Evolutionary conservation across 2,888 invertebrate genomes (phyloP).

Genomic region (Acanthosepion lycidas): DNA sequence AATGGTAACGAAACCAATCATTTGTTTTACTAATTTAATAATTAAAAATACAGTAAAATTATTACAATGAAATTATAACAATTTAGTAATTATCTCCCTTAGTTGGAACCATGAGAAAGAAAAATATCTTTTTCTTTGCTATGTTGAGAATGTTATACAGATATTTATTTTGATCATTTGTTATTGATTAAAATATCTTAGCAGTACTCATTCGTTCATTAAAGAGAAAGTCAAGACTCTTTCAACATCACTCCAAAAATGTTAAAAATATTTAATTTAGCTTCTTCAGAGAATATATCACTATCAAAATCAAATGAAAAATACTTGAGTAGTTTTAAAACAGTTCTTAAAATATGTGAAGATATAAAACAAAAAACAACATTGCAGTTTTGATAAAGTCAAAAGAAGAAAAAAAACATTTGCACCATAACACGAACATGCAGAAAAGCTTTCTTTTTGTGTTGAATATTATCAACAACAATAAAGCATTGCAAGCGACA

Average conservation of each 20-base stretch:
- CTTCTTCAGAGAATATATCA: not conserved
- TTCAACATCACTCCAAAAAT: not conserved
- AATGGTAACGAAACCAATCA: too few species aligned
- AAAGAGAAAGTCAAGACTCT: not conserved
- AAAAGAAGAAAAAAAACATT: not conserved
- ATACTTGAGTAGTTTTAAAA: not conserved
- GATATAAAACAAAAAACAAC: not conserved
- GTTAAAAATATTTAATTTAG: not conserved
- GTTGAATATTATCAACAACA: not conserved
- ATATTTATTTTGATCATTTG: not conserved
- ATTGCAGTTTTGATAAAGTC: not conserved
- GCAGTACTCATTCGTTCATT: not conserved
- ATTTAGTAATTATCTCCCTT: not conserved
- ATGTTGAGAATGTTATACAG: not conserved
- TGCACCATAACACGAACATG: not conserved
- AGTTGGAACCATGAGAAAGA: not conserved
- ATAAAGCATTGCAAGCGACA: not conserved
- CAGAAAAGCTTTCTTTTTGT: not conserved
- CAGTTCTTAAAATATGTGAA: not conserved
- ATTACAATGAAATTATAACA: not conserved
- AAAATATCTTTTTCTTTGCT: not conserved
- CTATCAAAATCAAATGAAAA: not conserved
- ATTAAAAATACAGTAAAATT: too few species aligned
- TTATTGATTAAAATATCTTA: not conserved
- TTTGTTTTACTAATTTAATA: too few species aligned